Evolutionary conservation across 2,888 invertebrate species (phyloP).

Genomic region (Ophonus ardosiacus): DNA sequence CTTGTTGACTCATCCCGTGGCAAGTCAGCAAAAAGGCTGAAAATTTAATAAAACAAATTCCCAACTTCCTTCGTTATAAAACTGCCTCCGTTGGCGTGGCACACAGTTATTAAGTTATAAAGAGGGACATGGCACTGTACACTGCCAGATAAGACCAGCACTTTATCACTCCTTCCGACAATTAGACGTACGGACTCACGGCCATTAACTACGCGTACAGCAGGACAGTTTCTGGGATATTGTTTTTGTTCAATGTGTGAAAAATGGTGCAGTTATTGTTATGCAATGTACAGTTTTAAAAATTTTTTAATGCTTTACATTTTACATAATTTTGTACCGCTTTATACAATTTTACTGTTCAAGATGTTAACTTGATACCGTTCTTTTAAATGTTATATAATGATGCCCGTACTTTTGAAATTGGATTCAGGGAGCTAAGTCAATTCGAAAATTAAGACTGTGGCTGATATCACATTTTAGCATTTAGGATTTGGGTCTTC

Average conservation of each 20-base stretch:
- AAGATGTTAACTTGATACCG: no score
- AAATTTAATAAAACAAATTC: slow-evolving; percentile 50
- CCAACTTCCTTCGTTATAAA: slow-evolving; percentile 43
- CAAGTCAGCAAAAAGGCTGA: slow-evolving; percentile 11
- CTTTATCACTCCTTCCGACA: slow-evolving; percentile 22
- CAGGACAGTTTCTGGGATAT: not conserved
- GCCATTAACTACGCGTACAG: not conserved
- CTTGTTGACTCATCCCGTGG: slow-evolving; percentile 10
- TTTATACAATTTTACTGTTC: no score
- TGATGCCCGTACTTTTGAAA: no score
- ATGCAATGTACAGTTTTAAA: not conserved
- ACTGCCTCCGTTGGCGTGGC: slow-evolving; percentile 10
- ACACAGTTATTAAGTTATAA: slow-evolving; percentile 44
- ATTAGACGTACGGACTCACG: not conserved
- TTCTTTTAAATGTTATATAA: no score
- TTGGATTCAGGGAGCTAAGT: no score
- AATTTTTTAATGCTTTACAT: not conserved
- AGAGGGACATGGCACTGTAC: slow-evolving; percentile 14
- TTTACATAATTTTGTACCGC: no score
- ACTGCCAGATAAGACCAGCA: not conserved
- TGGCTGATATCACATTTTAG: no score
- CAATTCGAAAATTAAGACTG: no score
- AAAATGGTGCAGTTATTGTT: not conserved
- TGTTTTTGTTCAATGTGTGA: not conserved
- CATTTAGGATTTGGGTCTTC: no score